Conservation (phyloP, 2,797 vertebrate genomes). For the Schizothorax lantsangensis region DNA sequence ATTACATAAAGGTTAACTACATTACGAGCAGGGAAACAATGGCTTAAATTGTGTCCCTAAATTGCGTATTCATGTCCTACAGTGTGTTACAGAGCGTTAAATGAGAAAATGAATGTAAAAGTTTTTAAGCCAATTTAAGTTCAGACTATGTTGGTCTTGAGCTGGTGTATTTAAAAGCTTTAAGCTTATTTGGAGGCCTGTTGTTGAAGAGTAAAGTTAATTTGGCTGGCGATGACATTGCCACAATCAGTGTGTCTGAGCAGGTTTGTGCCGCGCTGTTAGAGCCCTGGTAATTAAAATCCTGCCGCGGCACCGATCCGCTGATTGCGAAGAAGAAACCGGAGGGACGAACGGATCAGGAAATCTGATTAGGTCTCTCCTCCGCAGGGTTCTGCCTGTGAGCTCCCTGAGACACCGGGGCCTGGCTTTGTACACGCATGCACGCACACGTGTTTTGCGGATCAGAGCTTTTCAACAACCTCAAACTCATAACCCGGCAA, state of each 20-base stretch:
- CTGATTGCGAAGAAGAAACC: constrained; percentile 74
- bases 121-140: constrained; percentile 48
- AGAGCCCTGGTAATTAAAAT: constrained; percentile 76
- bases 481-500: constrained; percentile 60
- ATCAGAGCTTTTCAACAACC: constrained; percentile 59
- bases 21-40: constrained; percentile 35
- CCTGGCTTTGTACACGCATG: constrained; percentile 38
- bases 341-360: constrained; percentile 70
- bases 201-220: constrained; percentile 39
- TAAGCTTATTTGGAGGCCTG: constrained; percentile 26
- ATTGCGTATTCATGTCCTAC: constrained; percentile 34
- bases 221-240: constrained; percentile 70
- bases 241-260: constrained; percentile 64
- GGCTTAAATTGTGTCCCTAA: constrained; percentile 32
- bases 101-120: constrained; percentile 39
- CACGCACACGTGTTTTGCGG: constrained; percentile 46
- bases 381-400: constrained; percentile 47
- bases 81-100: constrained; percentile 36
- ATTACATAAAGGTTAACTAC: constrained; percentile 50
- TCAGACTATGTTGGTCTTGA: constrained; percentile 15
- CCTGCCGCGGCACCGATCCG: constrained; percentile 74
- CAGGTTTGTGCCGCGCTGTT: constrained; percentile 41
- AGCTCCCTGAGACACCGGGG: constrained; percentile 57
- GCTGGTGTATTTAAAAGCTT: constrained; percentile 36
- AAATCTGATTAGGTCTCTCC: constrained; percentile 69